A percentile compares a stretch with the other conserved stretches of the same genome.
phyloP scores from a whole-genome alignment of 2,113 vertebrate genomes.

The Dunckerocampus dactyliophorus region DNA sequence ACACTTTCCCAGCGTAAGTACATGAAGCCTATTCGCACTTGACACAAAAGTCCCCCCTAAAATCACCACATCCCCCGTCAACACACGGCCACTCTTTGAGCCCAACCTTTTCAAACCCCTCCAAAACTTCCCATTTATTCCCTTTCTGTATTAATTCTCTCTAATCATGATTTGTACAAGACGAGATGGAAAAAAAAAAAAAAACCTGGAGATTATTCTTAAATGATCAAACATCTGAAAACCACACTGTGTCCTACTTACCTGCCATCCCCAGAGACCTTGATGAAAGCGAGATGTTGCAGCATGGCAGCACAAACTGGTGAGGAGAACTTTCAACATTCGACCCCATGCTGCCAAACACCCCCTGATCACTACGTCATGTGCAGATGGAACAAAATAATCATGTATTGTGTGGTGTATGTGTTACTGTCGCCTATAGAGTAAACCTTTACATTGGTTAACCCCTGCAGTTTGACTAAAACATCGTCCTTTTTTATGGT shows the following conservation, averaged over 20 bases:
- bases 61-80: not conserved
- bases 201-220: not conserved
- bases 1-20: slow-evolving; percentile 85
- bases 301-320: slow-evolving; percentile 72
- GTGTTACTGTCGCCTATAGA: not conserved
- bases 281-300: slow-evolving; percentile 73
- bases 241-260: slow-evolving; percentile 67
- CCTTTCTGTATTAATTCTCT: slow-evolving; percentile 22
- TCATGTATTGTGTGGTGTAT: not conserved
- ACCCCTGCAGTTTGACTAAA: not conserved
- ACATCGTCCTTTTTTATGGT: too few relatives aligned
- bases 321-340: slow-evolving; percentile 68
- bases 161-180: slow-evolving; percentile 42
- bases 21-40: not conserved
- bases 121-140: not conserved
- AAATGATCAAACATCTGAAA: slow-evolving; percentile 49
- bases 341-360: slow-evolving; percentile 12
- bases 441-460: not conserved
- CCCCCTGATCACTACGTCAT: slow-evolving; percentile 15
- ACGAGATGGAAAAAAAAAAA: slow-evolving; percentile 21
- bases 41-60: not conserved
- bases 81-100: not conserved
- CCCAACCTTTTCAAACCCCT: not conserved
- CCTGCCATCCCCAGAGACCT: slow-evolving; percentile 76
- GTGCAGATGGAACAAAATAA: slow-evolving; percentile 18